phyloP scores from a whole-genome alignment of 2,113 vertebrate species.

The human region DNA sequence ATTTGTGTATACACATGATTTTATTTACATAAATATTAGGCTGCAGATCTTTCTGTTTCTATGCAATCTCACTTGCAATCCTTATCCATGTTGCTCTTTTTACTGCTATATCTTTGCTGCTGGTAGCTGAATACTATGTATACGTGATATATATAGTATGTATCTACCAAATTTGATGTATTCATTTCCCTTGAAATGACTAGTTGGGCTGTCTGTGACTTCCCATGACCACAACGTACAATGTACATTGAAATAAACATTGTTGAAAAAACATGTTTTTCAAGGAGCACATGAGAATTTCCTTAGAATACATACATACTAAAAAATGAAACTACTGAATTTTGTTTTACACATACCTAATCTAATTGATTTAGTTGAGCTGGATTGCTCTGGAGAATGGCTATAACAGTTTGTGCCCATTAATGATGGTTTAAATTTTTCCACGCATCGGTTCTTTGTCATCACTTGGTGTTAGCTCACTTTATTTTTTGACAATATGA shows the following conservation, averaged over 20 bases:
- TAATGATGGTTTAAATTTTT: neutral
- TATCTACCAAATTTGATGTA: neutral
- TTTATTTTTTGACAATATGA: neutral
- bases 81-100: neutral
- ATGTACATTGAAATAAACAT: neutral
- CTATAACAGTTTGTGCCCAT: neutral
- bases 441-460: neutral
- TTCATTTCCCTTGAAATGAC: neutral
- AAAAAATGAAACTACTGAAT: neutral
- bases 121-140: neutral
- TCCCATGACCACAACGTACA: neutral
- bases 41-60: neutral
- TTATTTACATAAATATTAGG: neutral
- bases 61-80: neutral
- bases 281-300: neutral
- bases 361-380: neutral
- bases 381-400: neutral
- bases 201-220: neutral
- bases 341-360: neutral
- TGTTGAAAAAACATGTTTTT: neutral
- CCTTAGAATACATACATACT: neutral
- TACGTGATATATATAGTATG: accelerated
- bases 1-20: neutral
- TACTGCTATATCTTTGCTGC: neutral
- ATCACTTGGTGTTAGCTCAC: neutral